Conservation (phyloP, 2,113 vertebrate species). For the Xenopus laevis region DNA sequence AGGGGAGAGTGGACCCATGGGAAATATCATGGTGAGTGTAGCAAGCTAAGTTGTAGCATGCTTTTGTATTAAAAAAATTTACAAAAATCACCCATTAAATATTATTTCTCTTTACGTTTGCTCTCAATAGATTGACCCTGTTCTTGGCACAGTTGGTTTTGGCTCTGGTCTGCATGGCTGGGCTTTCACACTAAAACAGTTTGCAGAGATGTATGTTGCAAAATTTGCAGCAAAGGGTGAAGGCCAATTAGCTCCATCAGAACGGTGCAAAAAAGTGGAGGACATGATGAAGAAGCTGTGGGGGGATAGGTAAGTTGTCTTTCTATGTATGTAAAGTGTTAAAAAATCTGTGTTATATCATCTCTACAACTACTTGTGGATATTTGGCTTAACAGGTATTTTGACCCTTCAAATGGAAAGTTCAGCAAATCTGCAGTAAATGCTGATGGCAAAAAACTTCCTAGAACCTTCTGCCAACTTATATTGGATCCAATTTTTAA, state of each 20-base stretch:
- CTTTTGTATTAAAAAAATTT: no score
- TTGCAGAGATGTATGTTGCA: conserved; percentile 90
- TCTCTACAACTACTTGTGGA: background rate
- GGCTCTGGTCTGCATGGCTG: conserved; percentile 94
- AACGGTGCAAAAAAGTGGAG: conserved; percentile 90
- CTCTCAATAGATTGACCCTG: conserved; percentile 76
- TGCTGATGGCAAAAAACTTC: conserved; percentile 73
- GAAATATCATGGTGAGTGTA: conserved; percentile 80
- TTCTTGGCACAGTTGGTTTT: conserved; percentile 85
- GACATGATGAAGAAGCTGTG: conserved; percentile 98
- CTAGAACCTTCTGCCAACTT: conserved; percentile 85
- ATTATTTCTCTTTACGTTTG: background rate
- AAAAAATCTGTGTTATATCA: background rate
- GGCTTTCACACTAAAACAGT: conserved; percentile 97
- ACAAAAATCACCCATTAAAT: no score
- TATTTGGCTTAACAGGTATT: conserved; percentile 65
- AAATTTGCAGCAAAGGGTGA: conserved; percentile 92
- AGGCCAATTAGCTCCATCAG: conserved; percentile 65
- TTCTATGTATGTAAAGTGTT: background rate
- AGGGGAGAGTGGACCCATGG: conserved; percentile 87
- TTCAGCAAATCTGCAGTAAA: conserved; percentile 72
- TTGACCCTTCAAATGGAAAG: conserved; percentile 76
- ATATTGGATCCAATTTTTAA: conserved; percentile 93
- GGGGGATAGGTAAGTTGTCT: conserved; percentile 78
- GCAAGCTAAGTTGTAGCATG: no score